These are phyloP conservation scores for Camponotus fellah DNA, from an alignment of 2,888 invertebrate genomes.

Conservation along the genomic window DNA sequence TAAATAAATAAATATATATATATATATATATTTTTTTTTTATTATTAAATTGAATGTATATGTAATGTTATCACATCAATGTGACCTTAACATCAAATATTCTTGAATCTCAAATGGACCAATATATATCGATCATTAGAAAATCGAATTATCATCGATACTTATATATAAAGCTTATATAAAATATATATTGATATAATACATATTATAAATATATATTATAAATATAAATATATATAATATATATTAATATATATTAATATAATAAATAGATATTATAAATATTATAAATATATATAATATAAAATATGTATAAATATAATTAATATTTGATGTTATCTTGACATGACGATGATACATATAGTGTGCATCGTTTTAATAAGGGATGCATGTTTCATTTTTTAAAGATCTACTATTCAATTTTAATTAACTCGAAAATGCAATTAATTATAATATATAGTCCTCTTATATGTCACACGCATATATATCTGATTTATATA, in stretches of 20 bases:
- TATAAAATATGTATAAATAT: too few species aligned
- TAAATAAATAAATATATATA: background rate
- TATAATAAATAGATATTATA: too few species aligned
- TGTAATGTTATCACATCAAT: background rate
- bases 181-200: background rate
- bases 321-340: background rate
- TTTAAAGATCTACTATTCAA: background rate
- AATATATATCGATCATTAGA: background rate
- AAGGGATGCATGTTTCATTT: background rate
- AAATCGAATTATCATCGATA: background rate
- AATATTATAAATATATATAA: background rate
- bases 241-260: too few species aligned
- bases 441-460: conserved; percentile 2
- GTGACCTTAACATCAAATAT: background rate
- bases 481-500: background rate
- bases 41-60: background rate
- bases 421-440: background rate
- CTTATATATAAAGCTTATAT: background rate
- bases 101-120: background rate
- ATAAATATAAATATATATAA: too few species aligned
- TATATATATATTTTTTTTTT: too few species aligned
- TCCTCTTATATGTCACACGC: background rate
- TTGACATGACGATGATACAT: background rate
- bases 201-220: too few species aligned
- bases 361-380: background rate